These are phyloP conservation scores for Pyrochroa serraticornis DNA, from an alignment of 2,888 invertebrate species.

Conservation along the genomic window DNA sequence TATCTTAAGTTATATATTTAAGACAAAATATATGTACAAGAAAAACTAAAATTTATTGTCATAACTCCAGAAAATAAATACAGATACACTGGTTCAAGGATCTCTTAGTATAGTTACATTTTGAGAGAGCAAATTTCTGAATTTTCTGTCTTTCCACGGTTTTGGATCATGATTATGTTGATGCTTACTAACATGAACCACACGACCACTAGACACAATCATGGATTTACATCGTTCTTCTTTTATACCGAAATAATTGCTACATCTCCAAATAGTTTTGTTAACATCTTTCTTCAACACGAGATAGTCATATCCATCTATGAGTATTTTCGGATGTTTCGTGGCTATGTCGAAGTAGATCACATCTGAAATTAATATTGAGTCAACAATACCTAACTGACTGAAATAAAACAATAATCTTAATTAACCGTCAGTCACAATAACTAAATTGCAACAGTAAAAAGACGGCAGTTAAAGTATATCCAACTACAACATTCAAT, in stretches of 20 bases:
- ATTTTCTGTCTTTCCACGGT: slow-evolving; percentile 16
- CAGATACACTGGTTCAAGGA: not conserved
- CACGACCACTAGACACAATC: slow-evolving; percentile 37
- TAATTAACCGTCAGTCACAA: no score
- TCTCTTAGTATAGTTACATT: slow-evolving; percentile 35
- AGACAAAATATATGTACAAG: no score
- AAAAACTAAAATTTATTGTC: no score
- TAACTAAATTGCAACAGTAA: no score
- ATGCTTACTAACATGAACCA: slow-evolving; percentile 31
- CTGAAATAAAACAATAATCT: no score
- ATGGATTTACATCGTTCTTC: slow-evolving; percentile 39
- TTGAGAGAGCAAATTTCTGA: slow-evolving; percentile 34
- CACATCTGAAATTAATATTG: not conserved
- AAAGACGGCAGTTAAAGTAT: no score
- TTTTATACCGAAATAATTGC: slow-evolving; percentile 40
- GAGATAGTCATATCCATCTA: slow-evolving; percentile 39
- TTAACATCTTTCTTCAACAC: slow-evolving; percentile 25
- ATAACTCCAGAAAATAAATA: no score
- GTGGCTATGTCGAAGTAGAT: slow-evolving; percentile 44
- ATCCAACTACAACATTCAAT: no score
- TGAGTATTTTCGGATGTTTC: slow-evolving; percentile 44
- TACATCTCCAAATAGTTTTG: slow-evolving; percentile 41
- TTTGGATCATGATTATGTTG: slow-evolving; percentile 35
- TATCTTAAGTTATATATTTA: no score
- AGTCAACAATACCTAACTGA: no score